A percentile compares a stretch with the other conserved stretches of the same genome.
Evolutionary conservation across 1,140 invertebrate species (phyloP).

Genomic region (Scylla paramamosain): DNA sequence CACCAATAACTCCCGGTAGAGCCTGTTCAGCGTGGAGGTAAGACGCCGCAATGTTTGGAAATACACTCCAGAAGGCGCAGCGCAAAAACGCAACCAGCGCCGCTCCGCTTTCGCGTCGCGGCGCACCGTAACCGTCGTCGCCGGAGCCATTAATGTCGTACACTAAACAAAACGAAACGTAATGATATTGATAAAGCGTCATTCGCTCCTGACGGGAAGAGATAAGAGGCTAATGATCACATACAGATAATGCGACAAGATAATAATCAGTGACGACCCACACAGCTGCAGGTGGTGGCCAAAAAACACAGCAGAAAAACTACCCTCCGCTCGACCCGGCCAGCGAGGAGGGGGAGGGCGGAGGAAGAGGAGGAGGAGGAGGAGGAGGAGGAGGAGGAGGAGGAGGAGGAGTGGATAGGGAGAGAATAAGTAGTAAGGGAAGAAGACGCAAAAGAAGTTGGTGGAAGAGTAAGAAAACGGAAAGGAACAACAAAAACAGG

Average conservation of each 20-base stretch:
- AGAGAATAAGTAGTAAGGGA: too few species aligned
- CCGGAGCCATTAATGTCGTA: not conserved
- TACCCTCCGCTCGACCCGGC: not conserved
- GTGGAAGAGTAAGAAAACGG: not conserved
- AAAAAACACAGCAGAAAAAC: conserved; percentile 28
- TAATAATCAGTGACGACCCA: conserved; percentile 40
- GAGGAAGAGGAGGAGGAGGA: not conserved
- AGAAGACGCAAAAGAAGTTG: not conserved
- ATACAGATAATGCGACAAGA: conserved; percentile 57
- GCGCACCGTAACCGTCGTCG: not conserved
- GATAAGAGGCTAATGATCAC: conserved; percentile 54
- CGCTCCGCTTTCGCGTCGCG: too few species aligned
- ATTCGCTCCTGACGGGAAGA: conserved; percentile 24
- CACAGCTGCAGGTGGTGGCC: not conserved
- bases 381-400: too few species aligned
- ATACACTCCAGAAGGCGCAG: too few species aligned
- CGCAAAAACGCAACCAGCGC: too few species aligned
- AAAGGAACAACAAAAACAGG: not conserved
- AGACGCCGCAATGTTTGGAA: too few species aligned
- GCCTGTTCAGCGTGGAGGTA: too few species aligned
- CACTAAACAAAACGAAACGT: conserved; percentile 48
- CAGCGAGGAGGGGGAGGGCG: not conserved
- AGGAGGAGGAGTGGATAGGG: too few species aligned
- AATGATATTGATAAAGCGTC: conserved; percentile 43
- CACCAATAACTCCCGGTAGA: too few species aligned